phyloP scores from a whole-genome alignment of 2,797 vertebrate genomes.

The Ctenochaetus hawaiiensis region DNA sequence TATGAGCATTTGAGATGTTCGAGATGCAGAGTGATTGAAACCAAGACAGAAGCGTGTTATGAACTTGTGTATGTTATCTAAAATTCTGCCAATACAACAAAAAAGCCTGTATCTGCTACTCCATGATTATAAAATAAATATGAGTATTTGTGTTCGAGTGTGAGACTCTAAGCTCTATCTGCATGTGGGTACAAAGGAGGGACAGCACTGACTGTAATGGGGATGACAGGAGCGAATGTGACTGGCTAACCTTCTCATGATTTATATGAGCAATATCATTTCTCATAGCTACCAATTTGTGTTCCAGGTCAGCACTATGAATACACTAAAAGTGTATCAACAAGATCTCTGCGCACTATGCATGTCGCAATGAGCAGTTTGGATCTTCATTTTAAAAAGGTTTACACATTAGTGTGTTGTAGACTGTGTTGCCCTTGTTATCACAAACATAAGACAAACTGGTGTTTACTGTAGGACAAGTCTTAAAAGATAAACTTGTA shows the following conservation, averaged over 20 bases:
- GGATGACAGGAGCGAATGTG: not conserved
- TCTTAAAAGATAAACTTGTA: slow-evolving; percentile 4
- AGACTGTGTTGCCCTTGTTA: not conserved
- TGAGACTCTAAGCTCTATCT: not conserved
- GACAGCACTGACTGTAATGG: not conserved
- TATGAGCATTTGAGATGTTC: not conserved
- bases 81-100: not conserved
- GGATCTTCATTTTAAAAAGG: not conserved
- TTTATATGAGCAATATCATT: not conserved
- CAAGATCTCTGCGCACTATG: not conserved
- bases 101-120: not conserved
- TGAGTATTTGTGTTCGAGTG: not conserved
- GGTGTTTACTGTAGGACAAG: not conserved
- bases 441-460: not conserved
- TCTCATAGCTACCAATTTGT: not conserved
- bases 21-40: not conserved
- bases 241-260: slow-evolving; percentile 1
- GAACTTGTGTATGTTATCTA: not conserved
- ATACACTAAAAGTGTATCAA: not conserved
- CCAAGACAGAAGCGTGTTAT: not conserved
- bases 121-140: not conserved
- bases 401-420: not conserved
- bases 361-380: not conserved
- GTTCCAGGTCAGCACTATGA: not conserved
- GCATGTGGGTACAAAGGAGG: not conserved